Percentiles rank a stretch among this genome's conserved stretches.
Conservation (phyloP, 2,797 vertebrate species). For the Hirundo rustica region DNA sequence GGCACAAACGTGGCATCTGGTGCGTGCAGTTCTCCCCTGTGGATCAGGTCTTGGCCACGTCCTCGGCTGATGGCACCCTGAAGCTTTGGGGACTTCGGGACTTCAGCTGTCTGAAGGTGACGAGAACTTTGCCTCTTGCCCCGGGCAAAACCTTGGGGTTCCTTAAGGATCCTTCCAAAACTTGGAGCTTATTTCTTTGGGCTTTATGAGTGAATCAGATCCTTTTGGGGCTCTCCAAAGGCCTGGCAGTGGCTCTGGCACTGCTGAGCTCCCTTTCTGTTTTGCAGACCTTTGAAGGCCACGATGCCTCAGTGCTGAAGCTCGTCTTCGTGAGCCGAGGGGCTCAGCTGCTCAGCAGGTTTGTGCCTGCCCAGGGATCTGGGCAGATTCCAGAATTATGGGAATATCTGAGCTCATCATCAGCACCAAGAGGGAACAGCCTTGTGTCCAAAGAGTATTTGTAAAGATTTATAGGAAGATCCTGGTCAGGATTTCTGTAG, state of each 20-base stretch:
- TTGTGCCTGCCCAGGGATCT: neutral
- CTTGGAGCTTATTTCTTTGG: neutral
- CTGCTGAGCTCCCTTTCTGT: neutral
- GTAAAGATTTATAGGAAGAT: neutral
- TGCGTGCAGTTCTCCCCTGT: conserved; percentile 92
- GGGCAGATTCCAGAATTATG: neutral
- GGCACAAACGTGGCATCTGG: conserved; percentile 93
- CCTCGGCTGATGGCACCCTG: conserved; percentile 89
- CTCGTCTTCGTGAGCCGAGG: conserved; percentile 90
- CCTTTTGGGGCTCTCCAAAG: neutral
- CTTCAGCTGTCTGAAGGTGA: conserved; percentile 95
- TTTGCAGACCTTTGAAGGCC: conserved; percentile 93
- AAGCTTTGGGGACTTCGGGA: conserved; percentile 93
- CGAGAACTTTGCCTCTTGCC: neutral
- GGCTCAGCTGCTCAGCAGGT: conserved; percentile 93
- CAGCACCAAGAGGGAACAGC: neutral
- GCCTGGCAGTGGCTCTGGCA: neutral
- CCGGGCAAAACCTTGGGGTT: neutral
- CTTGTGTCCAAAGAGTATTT: neutral
- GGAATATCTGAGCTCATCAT: neutral
- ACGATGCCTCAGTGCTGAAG: conserved; percentile 94
- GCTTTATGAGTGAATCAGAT: neutral
- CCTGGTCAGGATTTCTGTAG: neutral
- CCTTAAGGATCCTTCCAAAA: neutral
- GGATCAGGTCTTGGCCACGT: conserved; percentile 91